These are phyloP conservation scores for Porphyrio hochstetteri DNA, from an alignment of 2,113 vertebrate genomes.

Conservation along the genomic window DNA sequence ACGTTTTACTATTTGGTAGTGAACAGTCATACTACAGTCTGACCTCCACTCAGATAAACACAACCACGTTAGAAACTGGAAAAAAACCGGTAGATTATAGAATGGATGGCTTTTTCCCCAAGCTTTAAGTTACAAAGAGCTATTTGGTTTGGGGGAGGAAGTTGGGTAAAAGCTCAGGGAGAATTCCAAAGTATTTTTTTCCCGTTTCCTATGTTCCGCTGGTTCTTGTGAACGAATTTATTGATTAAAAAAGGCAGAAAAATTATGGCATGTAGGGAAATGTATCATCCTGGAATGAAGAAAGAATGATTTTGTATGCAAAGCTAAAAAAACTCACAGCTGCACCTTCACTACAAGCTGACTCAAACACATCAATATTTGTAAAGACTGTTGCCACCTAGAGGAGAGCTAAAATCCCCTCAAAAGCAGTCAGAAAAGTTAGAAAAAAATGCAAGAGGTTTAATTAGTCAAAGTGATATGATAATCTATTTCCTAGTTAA, in stretches of 20 bases:
- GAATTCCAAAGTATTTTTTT: background rate
- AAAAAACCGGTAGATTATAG: background rate
- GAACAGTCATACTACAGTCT: background rate
- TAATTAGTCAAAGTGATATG: background rate
- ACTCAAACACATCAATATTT: background rate
- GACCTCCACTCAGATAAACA: background rate
- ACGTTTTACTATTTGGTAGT: background rate
- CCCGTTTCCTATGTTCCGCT: background rate
- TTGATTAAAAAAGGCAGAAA: background rate
- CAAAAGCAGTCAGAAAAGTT: background rate
- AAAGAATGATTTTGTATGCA: background rate
- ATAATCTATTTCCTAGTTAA: background rate
- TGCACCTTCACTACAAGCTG: background rate
- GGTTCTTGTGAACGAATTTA: background rate
- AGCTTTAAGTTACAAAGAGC: background rate
- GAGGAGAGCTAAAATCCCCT: background rate
- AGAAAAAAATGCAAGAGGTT: rapidly evolving
- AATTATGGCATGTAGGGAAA: background rate
- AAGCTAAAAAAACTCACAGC: background rate
- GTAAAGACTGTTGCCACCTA: constrained; percentile 26
- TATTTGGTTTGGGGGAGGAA: background rate
- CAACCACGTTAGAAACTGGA: background rate
- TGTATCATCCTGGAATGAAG: background rate
- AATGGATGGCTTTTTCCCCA: background rate
- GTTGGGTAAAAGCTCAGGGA: background rate